These are phyloP conservation scores for Cirrhinus molitorella DNA, from an alignment of 2,797 vertebrate genomes.

Conservation along the genomic window DNA sequence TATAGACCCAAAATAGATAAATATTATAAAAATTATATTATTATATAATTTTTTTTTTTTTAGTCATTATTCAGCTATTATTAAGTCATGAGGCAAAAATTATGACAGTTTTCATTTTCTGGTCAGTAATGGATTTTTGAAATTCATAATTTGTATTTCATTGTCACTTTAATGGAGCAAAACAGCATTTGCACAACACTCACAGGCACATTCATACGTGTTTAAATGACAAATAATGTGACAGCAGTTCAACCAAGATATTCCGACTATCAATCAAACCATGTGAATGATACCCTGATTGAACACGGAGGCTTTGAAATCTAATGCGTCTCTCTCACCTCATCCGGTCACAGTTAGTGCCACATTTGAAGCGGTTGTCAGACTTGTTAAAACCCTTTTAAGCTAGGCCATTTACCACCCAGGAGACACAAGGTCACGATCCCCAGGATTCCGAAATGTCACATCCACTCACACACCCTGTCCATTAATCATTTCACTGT, in stretches of 20 bases:
- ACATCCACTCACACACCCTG: background rate
- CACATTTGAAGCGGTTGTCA: constrained; percentile 28
- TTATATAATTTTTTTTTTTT: no score
- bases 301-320: constrained; percentile 34
- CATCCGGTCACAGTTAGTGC: background rate
- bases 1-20: no score
- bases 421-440: constrained; percentile 34
- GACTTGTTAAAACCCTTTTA: constrained; percentile 33
- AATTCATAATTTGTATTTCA: background rate
- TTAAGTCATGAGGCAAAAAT: no score
- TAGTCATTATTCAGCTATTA: no score
- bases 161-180: background rate
- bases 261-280: constrained; percentile 21
- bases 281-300: background rate
- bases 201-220: background rate
- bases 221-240: background rate
- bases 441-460: constrained; percentile 6
- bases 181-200: background rate
- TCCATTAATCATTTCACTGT: constrained; percentile 16
- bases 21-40: no score
- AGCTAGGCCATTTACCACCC: constrained; percentile 19
- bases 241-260: constrained; percentile 10
- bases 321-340: constrained; percentile 6
- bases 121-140: background rate
- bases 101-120: background rate